Percentiles rank a stretch among this genome's conserved stretches.
Conservation (phyloP, 2,888 invertebrate genomes). For the Tryphoninae sp. region DNA sequence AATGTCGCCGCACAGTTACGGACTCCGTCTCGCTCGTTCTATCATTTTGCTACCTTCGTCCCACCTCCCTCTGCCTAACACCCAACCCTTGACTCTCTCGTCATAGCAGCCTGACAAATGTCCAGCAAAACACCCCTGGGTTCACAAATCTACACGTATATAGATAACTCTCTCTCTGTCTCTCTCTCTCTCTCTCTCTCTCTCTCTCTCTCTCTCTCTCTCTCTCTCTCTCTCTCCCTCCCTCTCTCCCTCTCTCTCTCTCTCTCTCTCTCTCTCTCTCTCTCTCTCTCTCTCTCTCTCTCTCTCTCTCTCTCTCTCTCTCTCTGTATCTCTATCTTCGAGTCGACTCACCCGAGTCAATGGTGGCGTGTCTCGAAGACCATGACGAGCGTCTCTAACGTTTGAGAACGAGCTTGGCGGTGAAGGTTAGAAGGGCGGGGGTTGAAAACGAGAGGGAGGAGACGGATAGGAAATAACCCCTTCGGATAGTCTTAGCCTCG, state of each 20-base stretch:
- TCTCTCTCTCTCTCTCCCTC: not conserved
- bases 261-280: constrained; percentile 12
- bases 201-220: not conserved
- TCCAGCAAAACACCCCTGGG: constrained; percentile 69
- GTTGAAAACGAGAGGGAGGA: not conserved
- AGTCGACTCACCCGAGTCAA: constrained; percentile 21
- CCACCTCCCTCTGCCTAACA: constrained; percentile 29
- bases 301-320: not conserved
- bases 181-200: constrained; percentile 10
- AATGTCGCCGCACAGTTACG: constrained; percentile 62
- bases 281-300: too few relatives aligned
- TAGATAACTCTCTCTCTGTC: not conserved
- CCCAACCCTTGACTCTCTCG: constrained; percentile 21
- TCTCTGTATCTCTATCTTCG: constrained; percentile 21
- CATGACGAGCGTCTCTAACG: constrained; percentile 42
- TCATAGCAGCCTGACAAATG: constrained; percentile 72
- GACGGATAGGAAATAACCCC: constrained; percentile 65
- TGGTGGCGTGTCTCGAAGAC: constrained; percentile 59
- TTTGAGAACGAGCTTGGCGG: not conserved
- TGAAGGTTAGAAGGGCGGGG: not conserved
- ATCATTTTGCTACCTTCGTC: constrained; percentile 24
- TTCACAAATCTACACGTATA: constrained; percentile 26
- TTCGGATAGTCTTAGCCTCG: constrained; percentile 71
- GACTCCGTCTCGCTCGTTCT: constrained; percentile 47
- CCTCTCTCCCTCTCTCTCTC: not conserved